These are phyloP conservation scores for Hippocampus zosterae DNA, from an alignment of 2,113 vertebrate genomes.

Conservation along the genomic window DNA sequence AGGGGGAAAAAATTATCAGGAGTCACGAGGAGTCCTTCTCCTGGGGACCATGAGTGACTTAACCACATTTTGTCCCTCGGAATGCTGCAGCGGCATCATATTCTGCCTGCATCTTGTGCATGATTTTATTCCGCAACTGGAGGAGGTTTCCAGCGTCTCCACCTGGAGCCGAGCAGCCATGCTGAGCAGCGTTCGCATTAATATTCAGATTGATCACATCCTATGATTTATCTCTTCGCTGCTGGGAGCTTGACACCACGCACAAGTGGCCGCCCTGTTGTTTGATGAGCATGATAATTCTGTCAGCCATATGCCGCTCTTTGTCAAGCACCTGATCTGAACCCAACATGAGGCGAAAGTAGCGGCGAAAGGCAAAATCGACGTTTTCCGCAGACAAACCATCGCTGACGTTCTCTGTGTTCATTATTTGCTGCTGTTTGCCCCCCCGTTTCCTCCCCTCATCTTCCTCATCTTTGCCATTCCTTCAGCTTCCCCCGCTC, in stretches of 20 bases:
- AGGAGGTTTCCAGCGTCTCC: conserved; percentile 18
- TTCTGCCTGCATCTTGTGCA: conserved; percentile 10
- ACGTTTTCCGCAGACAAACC: conserved; percentile 41
- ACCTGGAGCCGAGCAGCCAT: conserved; percentile 20
- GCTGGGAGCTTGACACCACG: conserved; percentile 55
- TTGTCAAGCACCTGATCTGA: conserved; percentile 46
- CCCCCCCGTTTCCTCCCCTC: conserved; percentile 3
- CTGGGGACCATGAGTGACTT: background rate
- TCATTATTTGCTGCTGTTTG: conserved; percentile 45
- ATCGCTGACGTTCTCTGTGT: conserved; percentile 40
- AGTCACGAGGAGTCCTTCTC: conserved; percentile 17
- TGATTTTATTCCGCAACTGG: conserved; percentile 25
- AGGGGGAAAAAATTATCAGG: background rate
- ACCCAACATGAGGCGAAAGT: conserved; percentile 16
- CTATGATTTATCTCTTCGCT: conserved; percentile 59
- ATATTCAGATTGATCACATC: conserved; percentile 62
- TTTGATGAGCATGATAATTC: conserved; percentile 65
- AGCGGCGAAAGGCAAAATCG: conserved; percentile 8
- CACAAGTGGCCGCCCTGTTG: conserved; percentile 61
- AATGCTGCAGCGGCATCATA: conserved; percentile 10
- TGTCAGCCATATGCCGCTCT: conserved; percentile 64
- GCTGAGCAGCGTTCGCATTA: conserved; percentile 50
- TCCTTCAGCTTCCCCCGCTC: conserved; percentile 25
- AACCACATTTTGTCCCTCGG: background rate
- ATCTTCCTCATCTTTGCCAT: conserved; percentile 37